phyloP scores from a whole-genome alignment of 2,113 vertebrate genomes.

The Plotosus lineatus region DNA sequence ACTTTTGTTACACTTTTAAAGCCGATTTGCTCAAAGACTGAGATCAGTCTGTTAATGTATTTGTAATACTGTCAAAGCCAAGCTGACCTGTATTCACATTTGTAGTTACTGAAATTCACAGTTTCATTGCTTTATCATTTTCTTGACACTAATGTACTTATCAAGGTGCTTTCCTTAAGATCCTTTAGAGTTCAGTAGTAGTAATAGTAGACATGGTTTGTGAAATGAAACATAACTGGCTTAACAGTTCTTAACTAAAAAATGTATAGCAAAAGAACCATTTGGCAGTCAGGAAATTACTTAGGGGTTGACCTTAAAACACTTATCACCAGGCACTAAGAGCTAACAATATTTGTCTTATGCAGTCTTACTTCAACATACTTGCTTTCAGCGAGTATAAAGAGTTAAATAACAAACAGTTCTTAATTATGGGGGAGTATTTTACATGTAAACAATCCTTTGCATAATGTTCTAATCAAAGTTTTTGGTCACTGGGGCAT shows the following conservation, averaged over 20 bases:
- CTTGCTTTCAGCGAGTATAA: slow-evolving; percentile 30
- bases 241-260: slow-evolving; percentile 22
- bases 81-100: slow-evolving; percentile 18
- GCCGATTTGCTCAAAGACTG: slow-evolving; percentile 23
- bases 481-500: slow-evolving; percentile 52
- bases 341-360: slow-evolving; percentile 29
- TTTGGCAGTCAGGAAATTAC: slow-evolving; percentile 60
- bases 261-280: slow-evolving; percentile 64
- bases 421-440: slow-evolving; percentile 31
- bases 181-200: slow-evolving; percentile 29
- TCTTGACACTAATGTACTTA: slow-evolving; percentile 19
- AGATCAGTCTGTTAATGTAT: slow-evolving; percentile 24
- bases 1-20: slow-evolving; percentile 21
- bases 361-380: slow-evolving; percentile 11
- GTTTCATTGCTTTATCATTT: slow-evolving; percentile 30
- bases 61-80: slow-evolving; percentile 21
- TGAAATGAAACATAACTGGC: slow-evolving; percentile 33
- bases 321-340: slow-evolving; percentile 64
- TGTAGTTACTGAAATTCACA: slow-evolving; percentile 33
- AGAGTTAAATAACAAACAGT: slow-evolving; percentile 41
- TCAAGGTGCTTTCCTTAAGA: slow-evolving; percentile 41
- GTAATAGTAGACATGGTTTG: slow-evolving; percentile 42
- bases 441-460: slow-evolving; percentile 54
- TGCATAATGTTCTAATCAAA: slow-evolving; percentile 48
- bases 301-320: slow-evolving; percentile 53